Conservation (phyloP, 2,888 invertebrate species). For the Caenorhabditis uteleia region DNA sequence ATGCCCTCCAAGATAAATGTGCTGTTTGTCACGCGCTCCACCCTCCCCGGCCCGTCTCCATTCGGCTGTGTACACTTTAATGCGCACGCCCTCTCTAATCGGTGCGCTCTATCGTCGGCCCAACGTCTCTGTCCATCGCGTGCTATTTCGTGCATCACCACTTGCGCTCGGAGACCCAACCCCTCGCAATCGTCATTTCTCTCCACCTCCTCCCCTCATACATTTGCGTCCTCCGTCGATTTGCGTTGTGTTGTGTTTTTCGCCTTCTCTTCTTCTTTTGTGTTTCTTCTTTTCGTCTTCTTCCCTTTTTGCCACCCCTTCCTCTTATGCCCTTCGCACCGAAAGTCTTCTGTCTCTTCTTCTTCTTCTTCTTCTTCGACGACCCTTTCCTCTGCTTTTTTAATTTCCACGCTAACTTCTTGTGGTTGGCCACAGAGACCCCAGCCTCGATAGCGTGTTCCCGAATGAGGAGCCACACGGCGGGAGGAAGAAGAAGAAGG, state of each 20-base stretch:
- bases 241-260: constrained; percentile 2
- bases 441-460: too few species aligned
- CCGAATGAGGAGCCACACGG: too few species aligned
- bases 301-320: constrained; percentile 11
- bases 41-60: neutral
- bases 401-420: constrained; percentile 9
- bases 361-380: constrained; percentile 7
- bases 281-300: constrained; percentile 6
- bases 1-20: neutral
- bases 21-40: neutral
- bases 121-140: neutral
- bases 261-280: constrained; percentile 11
- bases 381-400: constrained; percentile 6
- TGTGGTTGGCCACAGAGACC: too few species aligned
- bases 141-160: constrained; percentile 4
- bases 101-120: constrained; percentile 21
- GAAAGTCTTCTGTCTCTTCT: constrained; percentile 1
- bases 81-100: constrained; percentile 27
- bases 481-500: too few species aligned
- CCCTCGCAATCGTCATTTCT: constrained; percentile 16
- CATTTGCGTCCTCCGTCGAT: constrained; percentile 8
- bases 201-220: constrained; percentile 8
- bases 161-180: constrained; percentile 4
- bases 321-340: constrained; percentile 6
- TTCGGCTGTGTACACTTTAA: neutral